Evolutionary conservation across 2,797 vertebrate species (phyloP).

Genomic region (Hipposideros larvatus): DNA sequence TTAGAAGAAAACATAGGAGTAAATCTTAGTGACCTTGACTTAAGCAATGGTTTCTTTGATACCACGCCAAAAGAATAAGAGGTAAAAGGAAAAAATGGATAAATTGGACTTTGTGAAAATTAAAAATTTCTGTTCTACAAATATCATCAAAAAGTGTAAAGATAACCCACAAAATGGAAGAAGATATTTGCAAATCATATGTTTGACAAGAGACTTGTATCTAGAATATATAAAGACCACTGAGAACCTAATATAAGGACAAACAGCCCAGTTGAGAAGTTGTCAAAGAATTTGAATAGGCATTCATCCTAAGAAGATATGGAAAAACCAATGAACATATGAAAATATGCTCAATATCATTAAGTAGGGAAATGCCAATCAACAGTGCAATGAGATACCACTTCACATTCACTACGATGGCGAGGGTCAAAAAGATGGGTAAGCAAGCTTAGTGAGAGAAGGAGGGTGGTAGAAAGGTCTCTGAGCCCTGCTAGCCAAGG

Average conservation of each 20-base stretch:
- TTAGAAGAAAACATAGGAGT: background rate
- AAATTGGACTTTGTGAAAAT: background rate
- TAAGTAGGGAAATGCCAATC: background rate
- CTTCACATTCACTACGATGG: background rate
- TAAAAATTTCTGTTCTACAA: background rate
- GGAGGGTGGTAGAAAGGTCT: background rate
- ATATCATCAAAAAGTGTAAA: background rate
- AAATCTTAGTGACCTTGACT: background rate
- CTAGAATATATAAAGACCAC: background rate
- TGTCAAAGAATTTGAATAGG: background rate
- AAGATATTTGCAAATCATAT: background rate
- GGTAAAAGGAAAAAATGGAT: background rate
- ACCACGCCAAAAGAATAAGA: background rate
- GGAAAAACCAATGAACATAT: background rate
- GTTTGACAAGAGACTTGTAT: background rate
- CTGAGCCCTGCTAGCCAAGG: background rate
- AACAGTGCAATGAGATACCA: background rate
- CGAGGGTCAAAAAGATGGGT: background rate
- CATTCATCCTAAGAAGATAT: background rate
- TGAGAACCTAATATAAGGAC: background rate
- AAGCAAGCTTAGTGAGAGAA: background rate
- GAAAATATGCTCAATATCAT: background rate
- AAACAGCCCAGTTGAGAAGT: background rate
- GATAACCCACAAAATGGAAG: background rate
- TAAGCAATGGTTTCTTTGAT: background rate